Conservation (phyloP, 2,113 vertebrate species). For the Lichenostomus cassidix region DNA sequence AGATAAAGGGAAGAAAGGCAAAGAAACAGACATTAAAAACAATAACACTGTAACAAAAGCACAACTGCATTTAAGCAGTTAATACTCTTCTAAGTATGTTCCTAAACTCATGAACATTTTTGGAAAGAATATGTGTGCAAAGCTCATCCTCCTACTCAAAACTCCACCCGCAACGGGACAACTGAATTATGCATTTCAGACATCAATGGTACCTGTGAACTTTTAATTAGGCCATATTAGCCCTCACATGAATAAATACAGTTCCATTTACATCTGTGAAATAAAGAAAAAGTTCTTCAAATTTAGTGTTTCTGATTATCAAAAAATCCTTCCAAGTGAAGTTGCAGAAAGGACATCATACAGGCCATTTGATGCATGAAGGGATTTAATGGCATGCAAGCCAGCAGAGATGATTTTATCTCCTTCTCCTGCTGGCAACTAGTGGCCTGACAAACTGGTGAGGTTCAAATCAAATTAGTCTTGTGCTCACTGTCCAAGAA, state of each 20-base stretch:
- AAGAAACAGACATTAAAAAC: not conserved
- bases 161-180: not conserved
- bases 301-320: not conserved
- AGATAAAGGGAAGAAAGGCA: not conserved
- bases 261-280: not conserved
- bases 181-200: not conserved
- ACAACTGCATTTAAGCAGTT: not conserved
- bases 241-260: not conserved
- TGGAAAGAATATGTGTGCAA: not conserved
- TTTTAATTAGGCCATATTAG: not conserved
- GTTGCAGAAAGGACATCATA: not conserved
- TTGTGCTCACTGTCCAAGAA: not conserved
- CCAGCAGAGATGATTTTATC: not conserved
- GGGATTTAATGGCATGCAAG: not conserved
- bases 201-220: not conserved
- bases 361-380: not conserved
- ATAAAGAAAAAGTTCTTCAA: not conserved
- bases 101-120: not conserved
- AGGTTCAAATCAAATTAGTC: not conserved
- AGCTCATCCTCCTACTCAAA: not conserved
- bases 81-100: not conserved
- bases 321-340: not conserved
- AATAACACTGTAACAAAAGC: not conserved
- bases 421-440: not conserved
- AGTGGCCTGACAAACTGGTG: not conserved